Conservation (phyloP, 1,140 invertebrate species). For the Brachionus sp. region DNA sequence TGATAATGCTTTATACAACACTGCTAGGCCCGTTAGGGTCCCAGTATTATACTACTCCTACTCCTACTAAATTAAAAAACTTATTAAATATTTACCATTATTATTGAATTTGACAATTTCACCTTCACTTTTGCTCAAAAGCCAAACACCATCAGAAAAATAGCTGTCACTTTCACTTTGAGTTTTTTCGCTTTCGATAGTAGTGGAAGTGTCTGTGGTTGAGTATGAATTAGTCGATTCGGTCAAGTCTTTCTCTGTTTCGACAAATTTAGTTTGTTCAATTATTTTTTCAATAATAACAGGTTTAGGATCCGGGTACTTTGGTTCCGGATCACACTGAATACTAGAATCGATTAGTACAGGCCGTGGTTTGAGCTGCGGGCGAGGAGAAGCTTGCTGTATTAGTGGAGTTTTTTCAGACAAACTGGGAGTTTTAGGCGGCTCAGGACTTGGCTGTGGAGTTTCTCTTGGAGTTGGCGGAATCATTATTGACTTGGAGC, state of each 20-base stretch:
- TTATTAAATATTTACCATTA: no score
- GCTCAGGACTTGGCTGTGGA: conserved; percentile 8
- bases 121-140: conserved; percentile 42
- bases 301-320: background rate
- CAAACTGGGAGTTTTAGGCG: background rate
- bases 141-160: conserved; percentile 44
- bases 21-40: no score
- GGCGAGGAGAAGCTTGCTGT: background rate
- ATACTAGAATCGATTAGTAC: background rate
- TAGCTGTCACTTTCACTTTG: conserved; percentile 9
- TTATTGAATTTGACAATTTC: conserved; percentile 27
- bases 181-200: background rate
- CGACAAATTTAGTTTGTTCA: background rate
- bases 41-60: no score
- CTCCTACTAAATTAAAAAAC: no score
- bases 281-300: background rate
- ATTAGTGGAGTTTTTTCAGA: conserved; percentile 1
- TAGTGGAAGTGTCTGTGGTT: background rate
- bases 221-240: background rate
- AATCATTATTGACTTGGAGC: background rate
- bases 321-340: conserved; percentile 33
- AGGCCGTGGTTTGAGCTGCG: background rate
- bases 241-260: background rate
- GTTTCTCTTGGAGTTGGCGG: conserved; percentile 38
- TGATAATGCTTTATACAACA: no score